Evolutionary conservation across 2,113 vertebrate genomes (phyloP), one percentile per base, ranked within the genome.

Genomic region (Eudyptes chrysolophus): DNA sequence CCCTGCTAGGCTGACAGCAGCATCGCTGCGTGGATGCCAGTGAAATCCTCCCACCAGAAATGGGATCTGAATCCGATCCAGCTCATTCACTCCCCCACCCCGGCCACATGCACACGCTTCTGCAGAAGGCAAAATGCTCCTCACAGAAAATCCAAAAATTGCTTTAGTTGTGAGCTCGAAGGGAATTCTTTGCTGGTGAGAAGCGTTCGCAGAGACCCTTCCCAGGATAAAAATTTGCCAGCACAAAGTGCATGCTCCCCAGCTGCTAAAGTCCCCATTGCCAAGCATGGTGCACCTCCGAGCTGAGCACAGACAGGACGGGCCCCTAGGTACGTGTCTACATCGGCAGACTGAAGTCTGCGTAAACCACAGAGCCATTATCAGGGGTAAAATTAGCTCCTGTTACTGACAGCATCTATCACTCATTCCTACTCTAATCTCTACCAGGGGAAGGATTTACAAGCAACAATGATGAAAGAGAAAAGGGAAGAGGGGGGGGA

Each of bases 381-480:
- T 92, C 97, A 95, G 89, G 96, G 95, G 96, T 94, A 96, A 98
- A 98, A 98, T 98, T 98, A 98, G 96, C 97, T 97, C 92, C 91
- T 65, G 82, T 95, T 96, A 97, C 97, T 96, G 97, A 98, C 97
- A 98, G 97, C 94, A 95, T 95, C 96, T 96, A 97, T 98, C 97
- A 96, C 94, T 98, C 97, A 97, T 98, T 95, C 91, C 84, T 92
- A 13, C 94, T 95, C 92, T 98, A 98, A 98, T 98, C 97, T 98
- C 97, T 97, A 96, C 95, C 97, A 96, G 71, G 97, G 97, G 97
- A 98, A 97, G 93, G 97, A 97, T 98, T 98, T 98, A 97, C 95
- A 97, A 97, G 94, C 94, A 96, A 93, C 92, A 92, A 82, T 96
- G 95, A 98, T 97, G 96, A 97, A 98, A 97, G 95, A 96, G 94